Percentiles rank a stretch among this genome's conserved stretches.
phyloP scores from a whole-genome alignment of 2,888 invertebrate genomes.

The Cosmia trapezina region DNA sequence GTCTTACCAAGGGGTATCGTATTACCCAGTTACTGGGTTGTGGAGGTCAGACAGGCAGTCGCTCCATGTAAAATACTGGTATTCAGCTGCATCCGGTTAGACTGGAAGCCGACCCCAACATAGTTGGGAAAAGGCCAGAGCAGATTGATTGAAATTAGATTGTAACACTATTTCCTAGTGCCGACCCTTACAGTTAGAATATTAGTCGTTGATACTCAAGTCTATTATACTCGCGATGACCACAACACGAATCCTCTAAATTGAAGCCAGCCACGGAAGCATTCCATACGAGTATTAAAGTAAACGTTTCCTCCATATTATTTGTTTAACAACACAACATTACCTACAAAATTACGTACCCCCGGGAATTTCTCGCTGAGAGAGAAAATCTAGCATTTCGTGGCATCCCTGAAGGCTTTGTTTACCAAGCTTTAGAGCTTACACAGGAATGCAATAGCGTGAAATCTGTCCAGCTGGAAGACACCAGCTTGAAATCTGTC shows the following conservation, averaged over 20 bases:
- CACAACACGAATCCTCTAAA: slow-evolving; percentile 2
- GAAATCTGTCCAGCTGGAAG: slow-evolving; percentile 17
- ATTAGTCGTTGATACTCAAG: not conserved
- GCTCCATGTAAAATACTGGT: too few species aligned
- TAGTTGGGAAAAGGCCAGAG: too few species aligned
- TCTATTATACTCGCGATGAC: slow-evolving; percentile 1
- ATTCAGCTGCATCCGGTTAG: too few species aligned
- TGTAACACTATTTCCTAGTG: too few species aligned
- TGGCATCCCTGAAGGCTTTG: slow-evolving; percentile 37
- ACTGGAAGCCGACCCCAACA: too few species aligned
- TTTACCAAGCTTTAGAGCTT: slow-evolving; percentile 32
- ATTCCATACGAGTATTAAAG: slow-evolving; percentile 18
- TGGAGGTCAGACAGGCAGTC: too few species aligned
- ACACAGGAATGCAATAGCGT: slow-evolving; percentile 19
- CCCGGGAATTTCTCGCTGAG: slow-evolving; percentile 8
- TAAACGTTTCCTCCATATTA: slow-evolving; percentile 26
- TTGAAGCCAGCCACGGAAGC: not conserved
- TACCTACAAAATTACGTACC: slow-evolving; percentile 32
- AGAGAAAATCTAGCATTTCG: slow-evolving; percentile 22
- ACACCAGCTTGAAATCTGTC: slow-evolving; percentile 8
- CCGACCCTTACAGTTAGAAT: too few species aligned
- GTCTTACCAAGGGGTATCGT: too few species aligned
- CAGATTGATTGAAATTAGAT: too few species aligned
- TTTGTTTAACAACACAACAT: slow-evolving; percentile 30
- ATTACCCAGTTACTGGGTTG: too few species aligned